Base-by-base conservation (phyloP, 2,113 vertebrate species). In the Toxostoma redivivum region DNA sequence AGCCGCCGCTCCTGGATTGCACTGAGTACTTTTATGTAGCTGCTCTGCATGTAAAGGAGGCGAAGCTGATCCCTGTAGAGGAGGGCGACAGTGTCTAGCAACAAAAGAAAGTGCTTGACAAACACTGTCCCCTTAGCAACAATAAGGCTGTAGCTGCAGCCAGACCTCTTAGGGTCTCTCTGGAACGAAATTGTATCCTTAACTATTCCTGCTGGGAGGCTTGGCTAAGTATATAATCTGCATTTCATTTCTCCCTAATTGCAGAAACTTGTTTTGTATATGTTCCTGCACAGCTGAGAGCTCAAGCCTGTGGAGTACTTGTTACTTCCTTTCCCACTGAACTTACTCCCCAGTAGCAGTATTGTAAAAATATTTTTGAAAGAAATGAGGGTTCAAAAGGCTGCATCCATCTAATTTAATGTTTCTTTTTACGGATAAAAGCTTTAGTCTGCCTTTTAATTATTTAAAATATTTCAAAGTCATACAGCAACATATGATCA, bases 61-160 rank as follows among this genome's bases (percentile, higher is more conserved):
- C 7, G 10, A 77, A 83, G 25, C 16, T 15, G 58, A 66, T 72
- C 89, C 65, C 92, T 56, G 51, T 42, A 62, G 93, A 70, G 47
- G 35, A 51, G 35, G 38, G 38, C 25, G 11, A 47, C 48, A 35
- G 30, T 28, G 61, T 67, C 57, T 64, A 71, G 42, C 61, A 60
- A 51, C 86, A 92, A 86, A 95, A 88, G 40, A 70, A 72, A 90
- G 66, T 47, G 74, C 88, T 78, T 70, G 61, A 74, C 50, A 72
- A 96, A 91, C 71, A 37, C 54, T 58, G 33, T 90, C 88, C 91
- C 90, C 90, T 77, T 96, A 92, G 95, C 93, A 96, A 91, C 79
- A 0, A 9, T 31, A 47, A 94, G 45, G 44, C 81, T 66, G 27
- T 80, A 80, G 51, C 51, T 5, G 4, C 58, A 90, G 85, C 47